A percentile compares a stretch with the other conserved stretches of the same genome.
phyloP scores from a whole-genome alignment of 2,888 invertebrate genomes.

The Tryphoninae sp. region DNA sequence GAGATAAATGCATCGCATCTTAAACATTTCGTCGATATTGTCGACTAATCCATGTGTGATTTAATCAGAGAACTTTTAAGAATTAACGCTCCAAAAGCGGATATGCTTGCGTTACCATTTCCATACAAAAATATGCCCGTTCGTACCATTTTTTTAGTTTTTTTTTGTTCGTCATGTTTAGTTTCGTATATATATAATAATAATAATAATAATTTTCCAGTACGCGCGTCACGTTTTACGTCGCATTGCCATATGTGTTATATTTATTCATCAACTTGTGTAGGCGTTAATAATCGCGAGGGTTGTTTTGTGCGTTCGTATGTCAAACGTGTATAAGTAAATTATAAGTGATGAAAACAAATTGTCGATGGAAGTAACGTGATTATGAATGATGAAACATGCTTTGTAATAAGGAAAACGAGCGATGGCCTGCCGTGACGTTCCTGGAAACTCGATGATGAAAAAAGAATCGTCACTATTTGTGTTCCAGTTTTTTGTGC shows the following conservation, averaged over 20 bases:
- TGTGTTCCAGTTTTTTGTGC: slow-evolving; percentile 70
- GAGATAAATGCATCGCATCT: slow-evolving; percentile 21
- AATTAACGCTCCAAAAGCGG: slow-evolving; percentile 34
- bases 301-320: slow-evolving; percentile 52
- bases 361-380: slow-evolving; percentile 34
- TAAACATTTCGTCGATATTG: slow-evolving; percentile 43
- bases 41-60: slow-evolving; percentile 44
- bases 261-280: slow-evolving; percentile 57
- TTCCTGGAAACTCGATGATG: slow-evolving; percentile 27
- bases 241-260: slow-evolving; percentile 47
- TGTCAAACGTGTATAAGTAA: slow-evolving; percentile 41
- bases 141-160: slow-evolving; percentile 21
- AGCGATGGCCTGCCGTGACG: slow-evolving; percentile 34
- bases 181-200: slow-evolving; percentile 26
- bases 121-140: slow-evolving; percentile 26
- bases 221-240: slow-evolving; percentile 16
- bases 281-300: slow-evolving; percentile 40
- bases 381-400: slow-evolving; percentile 35
- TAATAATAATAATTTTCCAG: slow-evolving; percentile 32
- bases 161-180: slow-evolving; percentile 30
- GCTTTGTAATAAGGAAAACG: slow-evolving; percentile 26
- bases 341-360: slow-evolving; percentile 43
- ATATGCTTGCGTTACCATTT: slow-evolving; percentile 59
- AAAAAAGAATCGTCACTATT: slow-evolving; percentile 61
- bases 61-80: slow-evolving; percentile 58